Base-by-base conservation (phyloP, 1,140 invertebrate species). In the Magallana angulata region DNA sequence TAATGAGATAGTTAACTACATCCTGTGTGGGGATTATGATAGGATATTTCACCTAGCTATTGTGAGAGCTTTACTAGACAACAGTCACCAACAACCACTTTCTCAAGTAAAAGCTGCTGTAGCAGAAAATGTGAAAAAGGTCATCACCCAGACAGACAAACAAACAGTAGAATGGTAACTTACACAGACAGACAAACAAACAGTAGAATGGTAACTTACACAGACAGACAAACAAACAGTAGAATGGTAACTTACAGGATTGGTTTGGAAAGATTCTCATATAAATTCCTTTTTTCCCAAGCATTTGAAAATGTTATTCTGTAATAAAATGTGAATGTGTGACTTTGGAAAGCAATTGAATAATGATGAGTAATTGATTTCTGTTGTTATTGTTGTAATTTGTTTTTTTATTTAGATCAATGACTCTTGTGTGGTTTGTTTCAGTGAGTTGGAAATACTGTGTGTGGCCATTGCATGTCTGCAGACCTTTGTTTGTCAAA, bases 401-500 rank as follows among this genome's bases (percentile, higher is more conserved):
- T 48, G 2, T 48, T 48, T 48, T 48, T 4, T 24, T 24, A 24
- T 24, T 24, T 48, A 48, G 36, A 48, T 48, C 36, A 48, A 48
- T 48, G 36, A 4, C 2, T 48, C 0, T 62, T 14, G 5, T n/a
- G 5, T n/a, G 14, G n/a, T 62, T 3, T 88, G 9, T 89, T 89
- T 57, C 87, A 92, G 91, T 57, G 82, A 92, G 71, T 68, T 92
- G 86, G 83, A 94, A 84, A 62, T 95, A 16, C 89, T 96, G 5
- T 93, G 90, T 71, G 88, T 95, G 89, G 96, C 96, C 24, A 93
- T 97, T 84, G 94, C 96, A 14, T 95, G 96, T 85, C 93, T 97
- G 11, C 95, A 97, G 84, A 95, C 95, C 57, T 98, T 98, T 95
- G 96, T 97, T 86, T 97, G 97, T 94, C 95, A 95, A 58, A 98